Base-by-base conservation (phyloP, 1,140 invertebrate species). In the Hypothenemus hampei region DNA sequence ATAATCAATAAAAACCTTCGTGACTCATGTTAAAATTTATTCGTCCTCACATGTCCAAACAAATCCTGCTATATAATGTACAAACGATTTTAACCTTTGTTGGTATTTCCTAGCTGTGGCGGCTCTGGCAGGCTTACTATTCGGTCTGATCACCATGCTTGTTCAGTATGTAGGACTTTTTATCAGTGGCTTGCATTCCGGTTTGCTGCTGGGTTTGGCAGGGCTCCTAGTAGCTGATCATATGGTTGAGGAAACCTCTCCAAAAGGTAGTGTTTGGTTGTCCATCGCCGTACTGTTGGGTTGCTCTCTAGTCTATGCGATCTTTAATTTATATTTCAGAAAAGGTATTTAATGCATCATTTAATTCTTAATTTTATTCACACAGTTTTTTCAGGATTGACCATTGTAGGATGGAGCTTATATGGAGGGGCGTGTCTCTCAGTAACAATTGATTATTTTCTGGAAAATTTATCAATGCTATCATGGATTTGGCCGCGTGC, bases 101-200 rank as follows among this genome's bases (percentile, higher is more conserved):
- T 3, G 7, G 5, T 26, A n/a, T 33, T 23, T 51, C 13, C 3
- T 64, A 81, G 85, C 82, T 46, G 82, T 87, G 20, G 81, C 86
- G 1, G 63, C 88, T 4, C 81, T 81, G 23, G 86, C 86, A 7
- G 88, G 88, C 11, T 70, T 89, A 13, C 70, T 91, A 4, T 87
- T 88, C 61, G 88, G 88, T 2, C 77, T 89, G 18, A 86, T 90
- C 60, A 89, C 86, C 1, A 83, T 84, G 83, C 73, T 90, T 50
- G 86, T 91, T 23, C 86, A 89, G 66, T 89, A 90, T 67, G 84
- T 89, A 3, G 87, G 88, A 16, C 78, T 91, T 8, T 90, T 91
- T 68, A 82, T 89, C 75, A 84, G 84, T 8, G 88, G 88, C n/a
- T 82, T 91, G 60, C 85, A 89, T 65, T 82, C 86, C 0, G 87